Percentiles rank a stretch among this genome's conserved stretches.
Evolutionary conservation across 1,140 invertebrate genomes (phyloP).

Genomic region (Zaprionus lachaisei): DNA sequence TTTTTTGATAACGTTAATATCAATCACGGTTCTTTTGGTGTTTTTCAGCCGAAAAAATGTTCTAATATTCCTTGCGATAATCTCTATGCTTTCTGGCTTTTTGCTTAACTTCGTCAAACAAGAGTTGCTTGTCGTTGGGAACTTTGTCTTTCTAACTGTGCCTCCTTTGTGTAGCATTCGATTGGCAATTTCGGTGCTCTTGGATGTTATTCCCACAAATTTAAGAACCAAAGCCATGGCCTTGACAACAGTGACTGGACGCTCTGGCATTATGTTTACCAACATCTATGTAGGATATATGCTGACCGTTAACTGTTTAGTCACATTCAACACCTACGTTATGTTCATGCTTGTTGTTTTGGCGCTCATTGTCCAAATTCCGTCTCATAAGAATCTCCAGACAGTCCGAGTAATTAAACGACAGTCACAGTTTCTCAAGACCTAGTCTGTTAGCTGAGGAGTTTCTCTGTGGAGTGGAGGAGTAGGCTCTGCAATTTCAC

Average conservation of each 20-base stretch:
- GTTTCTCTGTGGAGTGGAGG: too few species aligned
- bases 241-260: constrained; percentile 14
- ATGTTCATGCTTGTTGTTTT: background rate
- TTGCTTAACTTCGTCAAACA: background rate
- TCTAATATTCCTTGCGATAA: background rate
- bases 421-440: too few species aligned
- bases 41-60: background rate
- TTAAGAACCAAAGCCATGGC: constrained; percentile 44
- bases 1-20: background rate
- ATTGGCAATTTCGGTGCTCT: background rate
- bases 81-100: background rate
- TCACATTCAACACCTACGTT: constrained; percentile 46
- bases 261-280: constrained; percentile 1
- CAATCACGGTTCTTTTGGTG: background rate
- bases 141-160: background rate
- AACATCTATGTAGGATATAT: constrained; percentile 42
- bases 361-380: background rate
- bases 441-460: too few species aligned
- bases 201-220: background rate
- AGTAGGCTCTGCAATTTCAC: too few species aligned
- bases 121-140: background rate
- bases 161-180: background rate
- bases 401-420: background rate
- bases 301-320: constrained; percentile 17
- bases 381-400: background rate